phyloP scores from a whole-genome alignment of 1,140 invertebrate species.

The Saccostrea glomerata region DNA sequence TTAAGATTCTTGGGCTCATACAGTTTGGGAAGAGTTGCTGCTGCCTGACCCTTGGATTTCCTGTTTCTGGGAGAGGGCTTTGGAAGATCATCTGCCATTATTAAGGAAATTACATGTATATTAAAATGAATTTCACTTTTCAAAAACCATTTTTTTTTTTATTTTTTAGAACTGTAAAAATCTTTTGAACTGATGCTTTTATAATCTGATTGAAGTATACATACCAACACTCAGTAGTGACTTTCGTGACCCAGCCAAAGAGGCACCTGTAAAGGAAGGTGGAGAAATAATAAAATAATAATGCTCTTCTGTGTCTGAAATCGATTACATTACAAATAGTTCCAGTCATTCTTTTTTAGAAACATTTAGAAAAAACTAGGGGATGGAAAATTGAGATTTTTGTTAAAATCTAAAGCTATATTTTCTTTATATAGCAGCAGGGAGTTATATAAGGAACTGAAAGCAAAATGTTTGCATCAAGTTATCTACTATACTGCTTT shows the following conservation, averaged over 20 bases:
- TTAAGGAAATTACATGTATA: neutral
- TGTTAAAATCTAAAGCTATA: neutral
- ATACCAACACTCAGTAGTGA: constrained; percentile 59
- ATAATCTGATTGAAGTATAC: constrained; percentile 22
- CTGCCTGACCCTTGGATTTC: constrained; percentile 42
- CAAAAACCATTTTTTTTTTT: too few species aligned
- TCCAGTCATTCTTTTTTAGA: neutral
- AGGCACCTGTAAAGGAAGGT: constrained; percentile 25
- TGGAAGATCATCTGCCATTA: constrained; percentile 66
- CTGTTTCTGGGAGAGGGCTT: constrained; percentile 62
- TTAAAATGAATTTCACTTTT: too few species aligned
- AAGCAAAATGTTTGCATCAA: neutral
- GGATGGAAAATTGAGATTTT: neutral
- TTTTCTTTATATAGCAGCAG: neutral
- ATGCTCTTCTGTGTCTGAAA: neutral
- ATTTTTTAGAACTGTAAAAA: neutral
- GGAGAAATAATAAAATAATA: neutral
- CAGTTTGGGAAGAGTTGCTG: constrained; percentile 54
- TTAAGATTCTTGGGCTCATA: constrained; percentile 68
- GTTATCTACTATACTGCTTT: neutral
- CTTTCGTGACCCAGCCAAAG: constrained; percentile 51
- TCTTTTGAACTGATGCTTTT: neutral
- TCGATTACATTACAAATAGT: neutral
- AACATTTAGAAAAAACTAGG: too few species aligned
- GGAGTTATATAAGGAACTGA: neutral